Percentiles rank a stretch among this genome's conserved stretches.
Conservation (phyloP, 2,888 invertebrate species). For the Tanypteryx hageni region DNA sequence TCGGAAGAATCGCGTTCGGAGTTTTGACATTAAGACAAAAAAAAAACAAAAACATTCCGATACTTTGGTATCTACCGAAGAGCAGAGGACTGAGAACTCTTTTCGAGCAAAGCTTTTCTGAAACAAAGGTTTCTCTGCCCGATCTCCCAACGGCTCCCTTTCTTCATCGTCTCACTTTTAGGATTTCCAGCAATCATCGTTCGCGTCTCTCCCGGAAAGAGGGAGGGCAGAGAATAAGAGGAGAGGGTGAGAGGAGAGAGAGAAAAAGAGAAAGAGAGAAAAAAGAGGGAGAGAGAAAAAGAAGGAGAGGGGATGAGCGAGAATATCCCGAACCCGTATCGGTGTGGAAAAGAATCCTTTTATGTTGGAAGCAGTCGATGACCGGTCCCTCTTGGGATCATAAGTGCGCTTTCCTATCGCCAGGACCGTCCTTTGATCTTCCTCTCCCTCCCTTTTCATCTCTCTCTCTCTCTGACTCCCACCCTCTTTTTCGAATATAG, state of each 20-base stretch:
- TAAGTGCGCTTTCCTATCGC: neutral
- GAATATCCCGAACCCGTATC: neutral
- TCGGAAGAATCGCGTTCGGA: neutral
- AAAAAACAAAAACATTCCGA: neutral
- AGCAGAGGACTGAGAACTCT: neutral
- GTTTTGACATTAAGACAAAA: neutral
- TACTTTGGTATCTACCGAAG: neutral
- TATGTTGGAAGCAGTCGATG: constrained; percentile 19
- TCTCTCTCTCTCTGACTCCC: neutral
- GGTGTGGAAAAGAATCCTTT: neutral
- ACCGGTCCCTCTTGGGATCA: neutral
- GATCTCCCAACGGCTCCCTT: neutral
- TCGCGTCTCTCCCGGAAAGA: neutral
- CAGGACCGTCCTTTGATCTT: neutral
- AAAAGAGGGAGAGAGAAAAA: too few relatives aligned
- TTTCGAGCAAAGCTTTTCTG: neutral
- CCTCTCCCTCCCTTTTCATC: too few relatives aligned
- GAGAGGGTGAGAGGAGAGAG: too few relatives aligned
- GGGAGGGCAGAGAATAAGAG: too few relatives aligned
- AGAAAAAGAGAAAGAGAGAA: too few relatives aligned
- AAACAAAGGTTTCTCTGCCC: neutral
- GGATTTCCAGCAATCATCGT: neutral
- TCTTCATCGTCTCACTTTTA: neutral
- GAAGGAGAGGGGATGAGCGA: neutral
- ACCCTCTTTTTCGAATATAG: neutral